These are phyloP conservation scores for Lacanobia oleracea DNA, from an alignment of 2,888 invertebrate genomes.

Conservation along the genomic window DNA sequence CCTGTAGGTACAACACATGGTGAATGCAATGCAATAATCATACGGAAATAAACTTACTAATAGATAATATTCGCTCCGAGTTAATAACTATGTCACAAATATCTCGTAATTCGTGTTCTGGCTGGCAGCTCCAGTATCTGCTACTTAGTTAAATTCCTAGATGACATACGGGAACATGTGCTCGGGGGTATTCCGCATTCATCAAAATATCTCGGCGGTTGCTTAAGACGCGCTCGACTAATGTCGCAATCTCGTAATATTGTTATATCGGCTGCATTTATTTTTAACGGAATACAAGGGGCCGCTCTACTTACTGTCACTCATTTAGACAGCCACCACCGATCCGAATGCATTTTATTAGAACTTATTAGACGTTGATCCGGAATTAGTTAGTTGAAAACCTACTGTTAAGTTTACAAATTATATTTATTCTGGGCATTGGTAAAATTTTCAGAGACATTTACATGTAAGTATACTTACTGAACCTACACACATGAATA, in stretches of 20 bases:
- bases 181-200: slow-evolving; percentile 28
- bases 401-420: no score
- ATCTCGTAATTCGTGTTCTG: slow-evolving; percentile 17
- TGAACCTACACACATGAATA: no score
- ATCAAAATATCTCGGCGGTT: slow-evolving; percentile 52
- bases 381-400: neutral
- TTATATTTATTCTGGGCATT: no score
- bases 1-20: neutral
- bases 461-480: no score
- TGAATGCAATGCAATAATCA: neutral
- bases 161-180: slow-evolving; percentile 37
- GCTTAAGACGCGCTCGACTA: slow-evolving; percentile 41
- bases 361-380: neutral
- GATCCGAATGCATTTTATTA: neutral
- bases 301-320: slow-evolving; percentile 47
- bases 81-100: slow-evolving; percentile 23
- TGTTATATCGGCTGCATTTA: slow-evolving; percentile 55
- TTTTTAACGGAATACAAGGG: slow-evolving; percentile 56
- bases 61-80: neutral
- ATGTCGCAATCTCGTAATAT: slow-evolving; percentile 45
- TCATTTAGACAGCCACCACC: slow-evolving; percentile 25
- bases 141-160: slow-evolving; percentile 12
- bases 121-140: neutral
- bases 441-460: no score
- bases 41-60: neutral